Evolutionary conservation across 1,140 invertebrate genomes (phyloP), one percentile per base, ranked within the genome.

Genomic region (Brachionus calyciflorus): DNA sequence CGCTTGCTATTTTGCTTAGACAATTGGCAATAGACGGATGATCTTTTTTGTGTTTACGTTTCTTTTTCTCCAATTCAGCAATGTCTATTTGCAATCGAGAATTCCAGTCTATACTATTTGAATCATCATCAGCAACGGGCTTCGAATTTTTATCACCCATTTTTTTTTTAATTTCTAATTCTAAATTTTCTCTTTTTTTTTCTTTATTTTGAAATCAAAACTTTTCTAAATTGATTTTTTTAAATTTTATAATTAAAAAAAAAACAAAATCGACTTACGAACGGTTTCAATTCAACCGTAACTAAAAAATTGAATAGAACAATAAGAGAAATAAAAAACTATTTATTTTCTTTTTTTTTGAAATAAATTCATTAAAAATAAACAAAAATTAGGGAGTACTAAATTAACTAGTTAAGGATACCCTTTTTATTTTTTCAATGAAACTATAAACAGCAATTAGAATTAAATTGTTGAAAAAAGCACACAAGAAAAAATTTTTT

Each of bases 71-170:
- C 3, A 65, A 24, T 24, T 65, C 40, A 17, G 21, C 19, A 0
- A 65, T 19, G 3, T 65, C 60, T n/a, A n/a, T n/a, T n/a, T n/a
- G 9, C 17, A 17, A 2, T 65, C 60, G 5, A 65, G 19, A 7
- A 19, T 37, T 0, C 5, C 60, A 7, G 33, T 24, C 33, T 19
- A 65, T 7, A 41, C 19, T 0, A 41, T 24, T 65, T n/a, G n/a
- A n/a, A n/a, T n/a, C n/a, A n/a, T n/a, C n/a, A n/a, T 37, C 60
- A 21, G 17, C 60, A 6, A 21, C 14, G 10, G 10, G 2, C 12
- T 65, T 65, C 0, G 60, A 65, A 14, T 65, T 65, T 21, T 65
- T 65, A 10, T 65, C 60, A 41, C 60, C 60, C 60, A 65, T 65
- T 41, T 41, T 65, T 24, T 41, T 40, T 65, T 37, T 41, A 41